Evolutionary conservation across 2,113 vertebrate genomes (phyloP), one percentile per base, ranked within the genome.

Genomic region (Vireo altiloquus): DNA sequence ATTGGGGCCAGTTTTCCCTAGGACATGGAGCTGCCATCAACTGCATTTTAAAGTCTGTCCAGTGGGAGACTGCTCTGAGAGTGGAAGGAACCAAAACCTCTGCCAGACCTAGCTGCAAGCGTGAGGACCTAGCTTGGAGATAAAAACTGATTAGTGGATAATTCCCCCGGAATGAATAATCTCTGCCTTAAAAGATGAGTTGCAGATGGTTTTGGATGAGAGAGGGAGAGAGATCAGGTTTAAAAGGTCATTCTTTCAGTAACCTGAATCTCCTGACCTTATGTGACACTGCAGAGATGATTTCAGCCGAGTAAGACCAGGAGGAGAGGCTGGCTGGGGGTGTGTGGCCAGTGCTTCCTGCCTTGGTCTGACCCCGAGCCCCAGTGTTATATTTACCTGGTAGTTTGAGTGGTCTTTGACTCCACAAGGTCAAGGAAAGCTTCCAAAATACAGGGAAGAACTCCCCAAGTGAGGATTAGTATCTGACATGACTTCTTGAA

Each of bases 251-350:
- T 57, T 82, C 71, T 63, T 82, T 57, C 42, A 66, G 95, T 75
- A 92, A 94, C 88, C 88, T 89, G 76, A 83, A 83, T 80, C 86
- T 90, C 2, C 68, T 94, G 84, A 92, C 85, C 82, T 76, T 52
- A 63, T 0, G 2, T 74, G 79, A n/a, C 86, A 65, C 30, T 4
- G 17, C 52, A 60, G 90, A 13, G 49, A 65, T 82, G 22, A 47
- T 82, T 76, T 54, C 70, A 61, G 49, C 37, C 2, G 0, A 37
- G 39, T 33, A 46, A 61, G 74, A 60, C 25, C 24, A 35, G 70
- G 49, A 80, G 83, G 47, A 69, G 60, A 40, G n/a, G 10, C 39
- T 68, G 72, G 33, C n/a, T 8, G 2, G 7, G 46, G 35, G 5
- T 56, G 11, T 23, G 74, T 2, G 3, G 44, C n/a, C 85, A 54